Evolutionary conservation across 1,140 invertebrate species (phyloP).

Genomic region (Periplaneta americana): DNA sequence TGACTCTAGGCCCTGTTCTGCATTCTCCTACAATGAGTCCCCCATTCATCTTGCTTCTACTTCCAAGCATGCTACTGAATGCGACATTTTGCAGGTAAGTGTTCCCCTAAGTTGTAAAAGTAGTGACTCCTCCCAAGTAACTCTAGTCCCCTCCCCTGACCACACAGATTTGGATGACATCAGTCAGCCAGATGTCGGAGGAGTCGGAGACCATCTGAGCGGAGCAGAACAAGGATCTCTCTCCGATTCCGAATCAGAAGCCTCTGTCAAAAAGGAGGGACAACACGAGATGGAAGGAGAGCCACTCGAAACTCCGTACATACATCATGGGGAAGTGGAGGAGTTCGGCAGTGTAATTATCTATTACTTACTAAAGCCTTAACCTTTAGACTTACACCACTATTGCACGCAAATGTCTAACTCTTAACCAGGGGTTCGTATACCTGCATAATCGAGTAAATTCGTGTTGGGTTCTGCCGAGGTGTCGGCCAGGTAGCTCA

Average conservation of each 20-base stretch:
- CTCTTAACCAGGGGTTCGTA: no score
- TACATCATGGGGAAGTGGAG: slow-evolving; percentile 36
- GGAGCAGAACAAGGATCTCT: slow-evolving; percentile 44
- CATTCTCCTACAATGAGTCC: neutral
- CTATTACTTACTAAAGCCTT: no score
- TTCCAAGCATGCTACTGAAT: neutral
- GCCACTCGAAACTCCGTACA: slow-evolving; percentile 54
- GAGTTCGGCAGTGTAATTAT: slow-evolving; percentile 11
- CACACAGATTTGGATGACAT: slow-evolving; percentile 41
- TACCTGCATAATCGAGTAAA: no score
- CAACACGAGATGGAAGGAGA: slow-evolving; percentile 35
- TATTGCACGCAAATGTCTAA: no score
- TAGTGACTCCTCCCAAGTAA: slow-evolving; percentile 26
- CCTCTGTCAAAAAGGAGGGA: slow-evolving; percentile 46
- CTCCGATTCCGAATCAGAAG: slow-evolving; percentile 45
- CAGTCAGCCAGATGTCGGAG: slow-evolving; percentile 16
- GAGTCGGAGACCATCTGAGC: slow-evolving; percentile 34
- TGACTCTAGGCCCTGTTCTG: neutral
- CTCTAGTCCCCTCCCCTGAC: slow-evolving; percentile 2
- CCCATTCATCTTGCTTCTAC: neutral
- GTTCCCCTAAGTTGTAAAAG: slow-evolving; percentile 37
- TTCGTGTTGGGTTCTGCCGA: no score
- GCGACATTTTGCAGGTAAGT: neutral
- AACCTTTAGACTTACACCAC: no score
- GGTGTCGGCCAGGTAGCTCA: no score